Conservation (phyloP, 2,888 invertebrate species). For the Drosophila helvetica region DNA sequence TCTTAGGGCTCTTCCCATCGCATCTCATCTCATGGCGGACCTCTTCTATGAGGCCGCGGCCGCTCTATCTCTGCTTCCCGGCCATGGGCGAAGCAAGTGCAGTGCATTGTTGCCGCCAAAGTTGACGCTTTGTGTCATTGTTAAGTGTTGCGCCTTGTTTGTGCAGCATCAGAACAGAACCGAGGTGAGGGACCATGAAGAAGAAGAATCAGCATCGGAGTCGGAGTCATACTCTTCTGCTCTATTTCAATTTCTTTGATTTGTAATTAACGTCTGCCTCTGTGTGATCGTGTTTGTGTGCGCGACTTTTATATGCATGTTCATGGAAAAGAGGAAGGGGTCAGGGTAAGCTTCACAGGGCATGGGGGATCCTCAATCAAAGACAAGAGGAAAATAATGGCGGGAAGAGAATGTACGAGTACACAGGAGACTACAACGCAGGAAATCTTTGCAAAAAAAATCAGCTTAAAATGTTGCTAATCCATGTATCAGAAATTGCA, state of each 20-base stretch:
- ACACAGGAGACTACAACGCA: no score
- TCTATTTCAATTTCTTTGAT: conserved; percentile 72
- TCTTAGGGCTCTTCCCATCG: conserved; percentile 4
- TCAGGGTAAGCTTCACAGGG: no score
- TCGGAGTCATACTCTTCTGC: conserved; percentile 45
- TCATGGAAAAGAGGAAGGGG: no score
- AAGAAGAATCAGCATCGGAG: conserved; percentile 15
- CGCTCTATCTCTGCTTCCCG: not conserved
- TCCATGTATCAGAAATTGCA: no score
- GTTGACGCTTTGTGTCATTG: conserved; percentile 76
- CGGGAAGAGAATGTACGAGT: no score
- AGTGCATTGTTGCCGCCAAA: conserved; percentile 66
- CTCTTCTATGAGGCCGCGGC: not conserved
- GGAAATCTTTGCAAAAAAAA: no score
- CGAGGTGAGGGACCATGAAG: not conserved
- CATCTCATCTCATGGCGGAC: not conserved
- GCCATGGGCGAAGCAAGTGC: conserved; percentile 71
- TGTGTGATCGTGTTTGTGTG: not conserved
- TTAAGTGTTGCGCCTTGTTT: conserved; percentile 69
- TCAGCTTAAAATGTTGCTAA: no score
- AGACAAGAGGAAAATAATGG: no score
- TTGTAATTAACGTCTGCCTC: conserved; percentile 65
- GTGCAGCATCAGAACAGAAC: conserved; percentile 21
- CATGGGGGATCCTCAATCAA: no score
- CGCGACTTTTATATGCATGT: not conserved